Evolutionary conservation across 2,888 invertebrate genomes (phyloP).

Genomic region (Nemotelus nigrinus): DNA sequence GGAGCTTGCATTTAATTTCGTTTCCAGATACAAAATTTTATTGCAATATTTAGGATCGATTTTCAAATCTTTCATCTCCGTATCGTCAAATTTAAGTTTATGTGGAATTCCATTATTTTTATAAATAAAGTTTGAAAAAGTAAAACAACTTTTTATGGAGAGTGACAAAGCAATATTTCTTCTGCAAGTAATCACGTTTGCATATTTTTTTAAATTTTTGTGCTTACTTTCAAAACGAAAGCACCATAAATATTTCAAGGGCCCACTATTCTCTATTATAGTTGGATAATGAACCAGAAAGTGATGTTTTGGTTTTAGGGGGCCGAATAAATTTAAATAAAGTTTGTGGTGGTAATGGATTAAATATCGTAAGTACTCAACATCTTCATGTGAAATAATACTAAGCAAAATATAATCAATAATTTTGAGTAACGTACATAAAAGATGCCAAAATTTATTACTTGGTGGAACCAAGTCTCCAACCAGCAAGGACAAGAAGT

Average conservation of each 20-base stretch:
- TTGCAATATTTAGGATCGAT: no score
- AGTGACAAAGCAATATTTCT: neutral
- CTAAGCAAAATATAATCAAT: conserved; percentile 15
- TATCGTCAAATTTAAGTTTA: no score
- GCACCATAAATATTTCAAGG: neutral
- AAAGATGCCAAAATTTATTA: conserved; percentile 35
- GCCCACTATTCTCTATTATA: neutral
- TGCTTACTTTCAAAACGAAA: conserved; percentile 10
- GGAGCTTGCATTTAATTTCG: no score
- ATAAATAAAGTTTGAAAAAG: no score
- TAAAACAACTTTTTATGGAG: no score
- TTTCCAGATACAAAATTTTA: no score
- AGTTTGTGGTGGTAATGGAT: conserved; percentile 5
- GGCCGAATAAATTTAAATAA: conserved; percentile 16
- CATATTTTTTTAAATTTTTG: neutral
- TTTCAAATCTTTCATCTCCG: no score
- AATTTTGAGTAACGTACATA: conserved; percentile 3
- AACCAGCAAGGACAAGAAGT: conserved; percentile 37
- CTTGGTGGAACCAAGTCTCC: conserved; percentile 40
- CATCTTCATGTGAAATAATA: conserved; percentile 14
- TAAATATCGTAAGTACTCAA: neutral
- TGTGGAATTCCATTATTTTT: no score
- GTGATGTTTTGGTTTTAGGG: conserved; percentile 30
- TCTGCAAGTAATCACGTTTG: neutral
- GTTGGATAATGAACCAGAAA: conserved; percentile 16